phyloP scores from a whole-genome alignment of 2,113 vertebrate species.

The Lagopus muta region DNA sequence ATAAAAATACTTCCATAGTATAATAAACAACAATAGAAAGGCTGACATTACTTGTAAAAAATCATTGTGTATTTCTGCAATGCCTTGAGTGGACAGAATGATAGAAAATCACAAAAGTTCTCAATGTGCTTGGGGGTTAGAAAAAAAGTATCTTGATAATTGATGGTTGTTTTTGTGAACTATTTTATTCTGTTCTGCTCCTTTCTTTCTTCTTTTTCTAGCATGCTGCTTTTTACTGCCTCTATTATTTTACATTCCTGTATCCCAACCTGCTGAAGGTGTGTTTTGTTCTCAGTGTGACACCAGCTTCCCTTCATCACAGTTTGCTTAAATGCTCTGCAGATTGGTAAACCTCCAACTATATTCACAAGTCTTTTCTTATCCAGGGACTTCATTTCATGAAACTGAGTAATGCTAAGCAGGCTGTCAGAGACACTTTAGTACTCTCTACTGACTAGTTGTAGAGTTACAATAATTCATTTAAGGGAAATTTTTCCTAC shows the following conservation, averaged over 20 bases:
- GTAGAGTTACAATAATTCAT: not conserved
- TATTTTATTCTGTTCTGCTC: not conserved
- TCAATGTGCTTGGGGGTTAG: fast-evolving
- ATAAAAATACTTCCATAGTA: not conserved
- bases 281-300: not conserved
- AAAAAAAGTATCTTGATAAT: not conserved
- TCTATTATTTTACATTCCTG: not conserved
- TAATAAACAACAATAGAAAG: not conserved
- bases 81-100: not conserved
- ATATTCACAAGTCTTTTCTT: not conserved
- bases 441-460: not conserved
- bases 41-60: not conserved
- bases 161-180: not conserved
- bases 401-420: not conserved
- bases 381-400: constrained; percentile 25
- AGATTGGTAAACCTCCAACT: not conserved
- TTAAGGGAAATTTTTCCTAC: not conserved
- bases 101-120: not conserved
- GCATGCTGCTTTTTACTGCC: not conserved
- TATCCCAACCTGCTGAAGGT: not conserved
- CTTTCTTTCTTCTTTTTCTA: fast-evolving
- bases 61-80: not conserved
- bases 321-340: not conserved
- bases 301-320: not conserved
- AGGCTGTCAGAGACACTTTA: not conserved